Conservation (phyloP, 2,888 invertebrate genomes). For the Epinotia bilunana region DNA sequence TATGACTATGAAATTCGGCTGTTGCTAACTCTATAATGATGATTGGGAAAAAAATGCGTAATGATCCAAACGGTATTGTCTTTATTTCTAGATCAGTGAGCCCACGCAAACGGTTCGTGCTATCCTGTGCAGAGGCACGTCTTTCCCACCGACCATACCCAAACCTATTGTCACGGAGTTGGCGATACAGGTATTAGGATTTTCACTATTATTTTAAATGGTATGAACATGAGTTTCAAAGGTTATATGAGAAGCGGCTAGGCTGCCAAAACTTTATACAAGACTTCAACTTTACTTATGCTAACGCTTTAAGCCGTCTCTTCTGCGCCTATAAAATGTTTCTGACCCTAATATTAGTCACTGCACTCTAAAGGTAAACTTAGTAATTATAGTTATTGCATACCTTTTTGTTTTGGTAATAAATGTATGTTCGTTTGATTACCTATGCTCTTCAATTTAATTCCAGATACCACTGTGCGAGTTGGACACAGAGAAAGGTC, state of each 20-base stretch:
- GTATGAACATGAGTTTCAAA: neutral
- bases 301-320: no score
- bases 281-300: no score
- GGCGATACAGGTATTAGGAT: conserved; percentile 84
- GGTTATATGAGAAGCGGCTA: no score
- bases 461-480: conserved; percentile 90
- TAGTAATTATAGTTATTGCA: no score
- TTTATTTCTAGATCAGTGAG: conserved; percentile 87
- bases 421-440: neutral
- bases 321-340: no score
- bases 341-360: no score
- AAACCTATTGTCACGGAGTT: conserved; percentile 92
- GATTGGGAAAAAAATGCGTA: neutral
- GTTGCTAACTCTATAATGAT: no score
- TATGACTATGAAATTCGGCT: no score
- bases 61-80: neutral
- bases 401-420: no score
- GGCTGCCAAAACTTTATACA: no score
- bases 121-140: conserved; percentile 94
- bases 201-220: neutral
- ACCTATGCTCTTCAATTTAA: conserved; percentile 12
- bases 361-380: no score
- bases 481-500: conserved; percentile 90
- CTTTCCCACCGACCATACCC: conserved; percentile 94
- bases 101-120: conserved; percentile 90